These are phyloP conservation scores for Mesoclemmys tuberculata DNA, from an alignment of 2,113 vertebrate genomes.

Conservation along the genomic window DNA sequence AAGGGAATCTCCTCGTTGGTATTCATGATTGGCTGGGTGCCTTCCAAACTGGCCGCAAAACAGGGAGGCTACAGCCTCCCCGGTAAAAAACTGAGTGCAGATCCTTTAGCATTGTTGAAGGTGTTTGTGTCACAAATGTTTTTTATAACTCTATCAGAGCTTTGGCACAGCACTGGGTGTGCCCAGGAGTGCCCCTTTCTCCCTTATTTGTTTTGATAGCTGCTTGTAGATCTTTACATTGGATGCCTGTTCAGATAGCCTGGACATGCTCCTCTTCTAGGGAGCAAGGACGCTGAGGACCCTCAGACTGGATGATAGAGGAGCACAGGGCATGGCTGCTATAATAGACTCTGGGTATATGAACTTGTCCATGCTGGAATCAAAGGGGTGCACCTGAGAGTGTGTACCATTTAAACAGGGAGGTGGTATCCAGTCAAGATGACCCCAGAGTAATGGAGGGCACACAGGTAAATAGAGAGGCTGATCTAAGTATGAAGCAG, in stretches of 20 bases:
- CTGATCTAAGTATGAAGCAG: slow-evolving; percentile 1
- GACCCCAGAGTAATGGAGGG: not conserved
- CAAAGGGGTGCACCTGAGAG: not conserved
- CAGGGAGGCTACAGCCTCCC: too few relatives aligned
- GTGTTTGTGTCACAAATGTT: too few relatives aligned
- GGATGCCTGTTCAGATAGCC: not conserved
- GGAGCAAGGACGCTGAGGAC: not conserved
- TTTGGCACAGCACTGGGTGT: too few relatives aligned
- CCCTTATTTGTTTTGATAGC: too few relatives aligned
- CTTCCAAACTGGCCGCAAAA: too few relatives aligned
- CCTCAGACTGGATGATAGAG: not conserved
- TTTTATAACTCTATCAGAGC: too few relatives aligned
- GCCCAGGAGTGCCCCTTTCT: too few relatives aligned
- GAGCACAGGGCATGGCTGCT: not conserved
- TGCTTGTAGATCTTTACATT: not conserved
- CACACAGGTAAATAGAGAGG: not conserved
- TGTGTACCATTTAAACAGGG: not conserved
- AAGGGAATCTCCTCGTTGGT: too few relatives aligned
- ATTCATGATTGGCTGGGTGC: too few relatives aligned
- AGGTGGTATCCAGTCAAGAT: not conserved
- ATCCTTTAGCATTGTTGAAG: too few relatives aligned
- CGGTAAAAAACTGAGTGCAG: too few relatives aligned
- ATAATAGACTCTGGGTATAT: not conserved
- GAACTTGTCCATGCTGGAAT: not conserved
- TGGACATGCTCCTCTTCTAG: not conserved